Base-by-base conservation (phyloP, 2,113 vertebrate species). In the Campylorhamphus procurvoides region DNA sequence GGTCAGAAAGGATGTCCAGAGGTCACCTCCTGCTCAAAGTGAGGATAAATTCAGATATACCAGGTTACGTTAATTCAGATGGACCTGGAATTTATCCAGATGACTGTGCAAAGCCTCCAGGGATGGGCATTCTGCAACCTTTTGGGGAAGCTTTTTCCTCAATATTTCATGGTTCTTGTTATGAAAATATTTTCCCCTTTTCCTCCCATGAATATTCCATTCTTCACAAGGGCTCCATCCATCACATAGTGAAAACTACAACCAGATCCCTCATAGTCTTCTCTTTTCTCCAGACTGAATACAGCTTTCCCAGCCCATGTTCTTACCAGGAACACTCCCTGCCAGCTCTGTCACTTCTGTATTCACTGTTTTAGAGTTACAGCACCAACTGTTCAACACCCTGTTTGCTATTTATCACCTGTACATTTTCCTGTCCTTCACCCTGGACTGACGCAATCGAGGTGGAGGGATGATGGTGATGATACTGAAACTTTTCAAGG, bases 251-350 rank as follows among this genome's bases (percentile, higher is more conserved):
- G 7, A 23, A 71, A 85, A 87, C 11, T 37, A 71, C 44, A 76
- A 23, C 7, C 39, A 63, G 20, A 64, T 73, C 7, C 19, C 10
- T 1, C 16, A 23, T 0, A 55, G 19, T 13, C 27, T 27, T 58
- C 4, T 71, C 7, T 55, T 81, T 39, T 62, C 22, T 84, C 17
- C 33, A 58, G 42, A 14, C 12, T 23, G 39, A 74, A 37, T 4
- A 39, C 49, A 58, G 37, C 31, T 75, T 84, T 10, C 35, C 44
- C 24, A 24, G 63, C 49, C 33, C 33, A 7, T 33, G 49, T 47
- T 72, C 28, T 71, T 59, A 63, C 59, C 23, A 58, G 3, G 8
- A 81, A 89, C 35, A 53, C 14, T 42, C 24, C 14, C 39, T 5
- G 0, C 7, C 47, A 84, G 28, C 19, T 71, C 55, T 66, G 2